Percentiles rank a stretch among this genome's conserved stretches.
Evolutionary conservation across 2,113 vertebrate species (phyloP).

Genomic region (Gymnocephalus cernua): DNA sequence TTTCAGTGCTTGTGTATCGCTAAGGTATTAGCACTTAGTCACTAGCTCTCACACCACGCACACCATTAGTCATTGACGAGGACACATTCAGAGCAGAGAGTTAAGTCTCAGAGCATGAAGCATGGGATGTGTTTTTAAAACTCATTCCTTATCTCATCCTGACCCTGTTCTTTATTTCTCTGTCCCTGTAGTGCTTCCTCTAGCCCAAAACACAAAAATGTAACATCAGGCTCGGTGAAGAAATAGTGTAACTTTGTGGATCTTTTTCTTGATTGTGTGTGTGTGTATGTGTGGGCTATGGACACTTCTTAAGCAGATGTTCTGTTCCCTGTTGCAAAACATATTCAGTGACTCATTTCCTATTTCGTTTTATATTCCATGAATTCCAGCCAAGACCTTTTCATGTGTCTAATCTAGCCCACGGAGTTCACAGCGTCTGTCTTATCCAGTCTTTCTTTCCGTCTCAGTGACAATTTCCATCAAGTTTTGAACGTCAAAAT

Average conservation of each 20-base stretch:
- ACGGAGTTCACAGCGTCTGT: conserved; percentile 54
- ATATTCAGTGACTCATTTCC: conserved; percentile 75
- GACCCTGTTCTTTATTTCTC: conserved; percentile 50
- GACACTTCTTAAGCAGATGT: conserved; percentile 63
- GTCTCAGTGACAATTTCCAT: conserved; percentile 59
- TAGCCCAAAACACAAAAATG: conserved; percentile 8
- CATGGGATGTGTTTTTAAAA: conserved; percentile 38
- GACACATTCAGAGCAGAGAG: conserved; percentile 43
- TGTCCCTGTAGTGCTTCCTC: conserved; percentile 8
- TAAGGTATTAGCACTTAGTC: conserved; percentile 58
- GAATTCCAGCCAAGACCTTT: conserved; percentile 66
- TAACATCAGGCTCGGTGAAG: conserved; percentile 16
- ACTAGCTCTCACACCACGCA: conserved; percentile 41
- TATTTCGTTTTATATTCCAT: conserved; percentile 61
- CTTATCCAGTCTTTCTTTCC: conserved; percentile 48
- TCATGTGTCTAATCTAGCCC: conserved; percentile 56
- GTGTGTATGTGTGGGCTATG: conserved; percentile 24
- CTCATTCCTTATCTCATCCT: conserved; percentile 53
- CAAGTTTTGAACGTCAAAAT: conserved; percentile 58
- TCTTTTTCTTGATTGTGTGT: conserved; percentile 11
- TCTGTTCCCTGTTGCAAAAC: conserved; percentile 34
- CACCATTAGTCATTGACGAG: conserved; percentile 67
- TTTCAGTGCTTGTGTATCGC: conserved; percentile 18
- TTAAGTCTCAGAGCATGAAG: conserved; percentile 45
- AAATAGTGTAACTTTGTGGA: conserved; percentile 17